Conservation (phyloP, 2,113 vertebrate genomes). For the Piaya cayana region DNA sequence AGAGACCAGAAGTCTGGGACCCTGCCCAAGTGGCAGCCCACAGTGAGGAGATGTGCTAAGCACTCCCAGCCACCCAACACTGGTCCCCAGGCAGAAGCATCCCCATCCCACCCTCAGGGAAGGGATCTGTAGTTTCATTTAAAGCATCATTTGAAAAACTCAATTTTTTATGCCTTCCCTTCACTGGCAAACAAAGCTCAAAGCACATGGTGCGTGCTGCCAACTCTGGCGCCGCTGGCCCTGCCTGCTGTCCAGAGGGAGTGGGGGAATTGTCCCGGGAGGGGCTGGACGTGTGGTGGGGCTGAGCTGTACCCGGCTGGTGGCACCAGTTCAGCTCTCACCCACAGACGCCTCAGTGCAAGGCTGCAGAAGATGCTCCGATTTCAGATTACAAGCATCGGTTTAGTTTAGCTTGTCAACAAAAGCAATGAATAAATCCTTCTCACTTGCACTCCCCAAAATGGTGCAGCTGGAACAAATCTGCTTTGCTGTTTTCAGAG, state of each 20-base stretch:
- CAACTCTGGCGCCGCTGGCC: fast-evolving
- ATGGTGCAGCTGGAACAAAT: neutral
- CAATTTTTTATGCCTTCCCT: neutral
- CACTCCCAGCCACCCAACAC: neutral
- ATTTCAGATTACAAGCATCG: neutral
- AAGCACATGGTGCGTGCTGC: fast-evolving
- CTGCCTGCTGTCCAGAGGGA: fast-evolving
- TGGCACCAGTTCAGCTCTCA: neutral
- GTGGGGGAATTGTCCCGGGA: fast-evolving
- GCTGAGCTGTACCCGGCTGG: fast-evolving
- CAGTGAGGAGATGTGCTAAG: neutral
- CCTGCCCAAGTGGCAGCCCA: neutral
- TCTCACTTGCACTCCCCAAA: neutral
- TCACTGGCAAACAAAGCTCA: neutral
- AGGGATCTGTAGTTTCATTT: neutral
- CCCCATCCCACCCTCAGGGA: neutral
- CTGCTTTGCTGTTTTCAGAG: neutral
- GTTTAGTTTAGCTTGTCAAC: constrained; percentile 22
- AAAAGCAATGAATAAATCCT: neutral
- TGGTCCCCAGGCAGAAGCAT: neutral
- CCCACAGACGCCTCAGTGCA: neutral
- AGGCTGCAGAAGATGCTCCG: neutral
- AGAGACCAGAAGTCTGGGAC: neutral
- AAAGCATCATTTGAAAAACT: neutral
- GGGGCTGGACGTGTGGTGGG: fast-evolving